Conservation (phyloP, 1,140 invertebrate species). For the Drosophila elegans region DNA sequence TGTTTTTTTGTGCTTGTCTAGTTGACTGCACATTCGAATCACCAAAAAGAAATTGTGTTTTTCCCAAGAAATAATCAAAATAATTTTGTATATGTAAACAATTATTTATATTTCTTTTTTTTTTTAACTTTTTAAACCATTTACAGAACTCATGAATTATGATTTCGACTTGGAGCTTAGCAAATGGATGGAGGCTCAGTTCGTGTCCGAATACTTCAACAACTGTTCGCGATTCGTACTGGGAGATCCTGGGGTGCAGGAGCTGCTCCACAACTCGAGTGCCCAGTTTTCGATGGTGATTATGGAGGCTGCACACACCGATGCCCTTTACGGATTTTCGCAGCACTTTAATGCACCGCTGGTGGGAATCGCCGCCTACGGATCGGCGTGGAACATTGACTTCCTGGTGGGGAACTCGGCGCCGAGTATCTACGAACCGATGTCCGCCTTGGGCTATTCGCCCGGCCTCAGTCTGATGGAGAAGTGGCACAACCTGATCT, state of each 20-base stretch:
- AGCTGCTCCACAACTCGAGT: constrained; percentile 41
- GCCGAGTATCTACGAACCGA: constrained; percentile 77
- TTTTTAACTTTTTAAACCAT: too few species aligned
- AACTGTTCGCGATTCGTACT: constrained; percentile 47
- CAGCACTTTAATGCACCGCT: constrained; percentile 64
- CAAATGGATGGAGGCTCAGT: constrained; percentile 54
- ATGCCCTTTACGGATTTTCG: constrained; percentile 69
- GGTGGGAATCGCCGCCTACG: constrained; percentile 64
- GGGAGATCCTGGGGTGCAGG: constrained; percentile 47
- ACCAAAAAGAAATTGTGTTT: too few species aligned
- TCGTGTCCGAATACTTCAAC: constrained; percentile 28
- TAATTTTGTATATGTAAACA: too few species aligned
- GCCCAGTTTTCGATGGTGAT: constrained; percentile 66
- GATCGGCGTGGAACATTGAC: constrained; percentile 65
- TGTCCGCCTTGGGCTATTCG: constrained; percentile 61
- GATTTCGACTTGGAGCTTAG: background rate
- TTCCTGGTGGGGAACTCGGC: constrained; percentile 66
- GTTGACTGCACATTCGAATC: too few species aligned
- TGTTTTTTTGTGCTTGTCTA: too few species aligned
- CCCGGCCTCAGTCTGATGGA: constrained; percentile 79
- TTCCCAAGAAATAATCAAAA: too few species aligned
- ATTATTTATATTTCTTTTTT: too few species aligned
- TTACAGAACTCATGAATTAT: constrained; percentile 12
- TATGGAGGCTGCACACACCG: constrained; percentile 57
- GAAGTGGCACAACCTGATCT: constrained; percentile 80